Base-by-base conservation (phyloP, 2,888 invertebrate genomes). In the Unio pictorum region DNA sequence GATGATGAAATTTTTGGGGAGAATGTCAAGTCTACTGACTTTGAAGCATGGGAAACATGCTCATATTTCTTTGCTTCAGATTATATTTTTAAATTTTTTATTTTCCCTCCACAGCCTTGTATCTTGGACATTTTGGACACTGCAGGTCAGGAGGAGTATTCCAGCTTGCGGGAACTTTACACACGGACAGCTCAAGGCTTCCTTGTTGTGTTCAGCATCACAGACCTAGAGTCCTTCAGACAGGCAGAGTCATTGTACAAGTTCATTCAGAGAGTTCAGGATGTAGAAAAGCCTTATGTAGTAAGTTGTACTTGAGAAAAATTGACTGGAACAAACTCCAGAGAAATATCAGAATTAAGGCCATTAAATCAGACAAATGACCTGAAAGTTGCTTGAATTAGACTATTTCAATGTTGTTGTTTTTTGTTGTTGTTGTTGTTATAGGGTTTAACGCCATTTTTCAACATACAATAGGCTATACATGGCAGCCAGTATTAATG, bases 141-240 rank as follows among this genome's bases (percentile, higher is more conserved):
- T 15, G 84, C 84, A 8, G 86, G 86, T 7, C 86, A 86, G 63
- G 86, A 86, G 67, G 85, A 86, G 64, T 86, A 81, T 63, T 86
- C 86, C 0, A 67, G 81, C 17, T 1, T 81, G 59, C 71, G 84
- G 11, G 86, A 86, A 34, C 72, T 69, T 65, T 86, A 85, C 74
- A 82, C 81, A 11, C 70, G 81, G 5, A 65, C 72, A 20, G 86
- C 81, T 0, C 74, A 85, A 54, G 84, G 83, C 30, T 85, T 86
- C 65, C 64, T 86, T 54, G 75, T 86, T 30, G 81, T 86, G n/a
- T 86, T 82, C 72, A 81, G 81, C 66, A 74, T 86, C 56, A 80
- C 73, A 3, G 76, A 82, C 67, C 67, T 55, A 17, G 57, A 66
- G 15, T 80, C 81, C 3, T 84, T 86, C 66, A 64, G 70, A 2